Evolutionary conservation across 1,140 invertebrate species (phyloP), one percentile per base, ranked within the genome.

Genomic region (Drosophila navojoa): DNA sequence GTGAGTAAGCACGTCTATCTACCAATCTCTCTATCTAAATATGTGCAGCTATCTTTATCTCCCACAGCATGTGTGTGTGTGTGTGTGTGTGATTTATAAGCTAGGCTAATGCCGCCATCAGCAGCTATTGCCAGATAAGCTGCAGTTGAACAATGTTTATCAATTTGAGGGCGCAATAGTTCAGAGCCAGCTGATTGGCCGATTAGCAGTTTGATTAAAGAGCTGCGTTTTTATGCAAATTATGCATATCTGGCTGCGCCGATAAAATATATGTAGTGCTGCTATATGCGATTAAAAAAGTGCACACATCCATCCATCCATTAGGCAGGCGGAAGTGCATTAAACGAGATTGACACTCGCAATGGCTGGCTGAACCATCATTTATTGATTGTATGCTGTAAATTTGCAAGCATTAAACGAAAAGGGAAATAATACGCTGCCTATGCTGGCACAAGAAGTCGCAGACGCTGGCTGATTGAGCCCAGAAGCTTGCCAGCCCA

Each of bases 401-500:
- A 52, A 52, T 71, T 64, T 66, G 57, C 60, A 68, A 67, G 61
- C 55, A 66, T 53, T 49, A 54, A 68, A 60, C 35, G 45, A 67
- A 67, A 38, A 40, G 29, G 38, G 15, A 62, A 61, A 49, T 32
- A 25, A 47, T 49, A 44, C 29, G n/a, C 11, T 52, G 16, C 35
- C 35, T 27, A 16, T 13, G n/a, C 32, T 5, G 54, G 47, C n/a
- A 47, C 4, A 19, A 42, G 44, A 70, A 68, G 64, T 76, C 58
- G 58, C 59, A 72, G 76, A 61, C 49, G 45, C 25, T 63, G 40
- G 58, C 55, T 79, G 80, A 71, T 76, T 74, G 66, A 81, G 82
- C 71, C 71, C 81, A 81, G 76, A 86, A 76, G 76, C 81, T 79
- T 61, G 73, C 76, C 45, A 62, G 70, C 58, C 58, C 50, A 66